Conservation (phyloP, 2,113 vertebrate species). For the Chloroceryle aenea region DNA sequence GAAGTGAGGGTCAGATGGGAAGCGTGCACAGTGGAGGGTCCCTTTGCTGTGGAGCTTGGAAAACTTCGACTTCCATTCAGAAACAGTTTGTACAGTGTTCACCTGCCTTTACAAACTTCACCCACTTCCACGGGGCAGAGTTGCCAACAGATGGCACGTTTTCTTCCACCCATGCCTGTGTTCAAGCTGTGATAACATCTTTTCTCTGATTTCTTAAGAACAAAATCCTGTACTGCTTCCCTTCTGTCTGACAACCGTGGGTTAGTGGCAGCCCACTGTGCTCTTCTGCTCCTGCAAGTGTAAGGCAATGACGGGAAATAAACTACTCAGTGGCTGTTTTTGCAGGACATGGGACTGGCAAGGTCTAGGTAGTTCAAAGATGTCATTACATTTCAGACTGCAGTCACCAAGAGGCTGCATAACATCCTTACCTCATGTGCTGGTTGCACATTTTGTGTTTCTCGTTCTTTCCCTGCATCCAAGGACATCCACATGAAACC, state of each 20-base stretch:
- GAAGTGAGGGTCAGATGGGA: neutral
- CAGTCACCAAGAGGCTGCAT: neutral
- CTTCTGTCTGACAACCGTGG: neutral
- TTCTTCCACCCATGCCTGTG: neutral
- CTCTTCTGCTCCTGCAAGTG: rapidly evolving
- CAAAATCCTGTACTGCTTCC: neutral
- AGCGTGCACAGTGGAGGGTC: neutral
- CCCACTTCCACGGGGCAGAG: neutral
- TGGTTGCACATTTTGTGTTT: neutral
- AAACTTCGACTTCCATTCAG: neutral
- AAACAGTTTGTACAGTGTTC: neutral
- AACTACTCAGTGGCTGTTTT: neutral
- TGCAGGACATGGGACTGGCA: neutral
- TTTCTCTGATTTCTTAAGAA: neutral
- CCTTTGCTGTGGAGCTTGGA: neutral
- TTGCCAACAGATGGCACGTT: neutral
- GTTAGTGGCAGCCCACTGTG: rapidly evolving
- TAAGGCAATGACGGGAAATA: neutral
- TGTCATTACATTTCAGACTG: neutral
- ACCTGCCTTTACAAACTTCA: neutral
- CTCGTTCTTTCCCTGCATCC: neutral
- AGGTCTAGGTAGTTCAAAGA: neutral
- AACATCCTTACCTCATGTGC: neutral
- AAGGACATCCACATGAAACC: neutral
- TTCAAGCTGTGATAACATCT: neutral